Percentiles rank a stretch among this genome's conserved stretches.
phyloP scores from a whole-genome alignment of 2,113 vertebrate species.

The Felis catus region F.catus_Fca126_mat1.0 CM031413.1:68572001-68572500 shows the following conservation, averaged over 20 bases:
- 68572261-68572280: not conserved
- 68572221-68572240: not conserved
- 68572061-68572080: not conserved
- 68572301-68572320: not conserved
- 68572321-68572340: not conserved
- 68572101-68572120: not conserved
- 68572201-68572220: not conserved
- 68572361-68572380: not conserved
- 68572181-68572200: not conserved
- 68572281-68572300: not conserved
- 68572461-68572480: not conserved
- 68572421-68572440: too few species aligned
- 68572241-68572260: not conserved
- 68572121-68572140: not conserved
- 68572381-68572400: accelerated
- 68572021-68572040: not conserved
- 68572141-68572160: not conserved
- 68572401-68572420: not conserved
- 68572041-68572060: not conserved
- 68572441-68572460: not conserved
- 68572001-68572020: not conserved
- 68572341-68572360: not conserved
- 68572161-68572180: not conserved
- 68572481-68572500: not conserved
- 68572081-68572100: not conserved